These are phyloP conservation scores for Lysiphlebus fabarum DNA, from an alignment of 1,140 invertebrate genomes.

Conservation along the genomic window DNA sequence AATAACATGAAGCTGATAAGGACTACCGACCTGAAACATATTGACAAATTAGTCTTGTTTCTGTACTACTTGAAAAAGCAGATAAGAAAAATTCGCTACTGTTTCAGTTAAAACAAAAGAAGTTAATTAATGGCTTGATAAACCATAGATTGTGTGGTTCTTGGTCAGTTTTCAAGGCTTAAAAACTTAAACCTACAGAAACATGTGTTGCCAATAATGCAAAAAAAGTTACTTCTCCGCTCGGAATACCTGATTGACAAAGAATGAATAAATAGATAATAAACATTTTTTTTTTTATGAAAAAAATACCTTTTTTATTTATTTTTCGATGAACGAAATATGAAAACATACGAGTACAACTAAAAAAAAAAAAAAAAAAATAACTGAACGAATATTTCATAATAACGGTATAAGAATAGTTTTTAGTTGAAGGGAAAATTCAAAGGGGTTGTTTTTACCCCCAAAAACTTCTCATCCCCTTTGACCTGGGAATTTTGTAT, in stretches of 20 bases:
- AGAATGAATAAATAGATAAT: conserved; percentile 44
- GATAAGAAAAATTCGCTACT: too few species aligned
- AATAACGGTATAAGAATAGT: background rate
- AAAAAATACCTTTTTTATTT: background rate
- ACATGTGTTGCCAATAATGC: conserved; percentile 41
- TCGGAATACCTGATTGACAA: conserved; percentile 45
- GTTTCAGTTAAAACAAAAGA: too few species aligned
- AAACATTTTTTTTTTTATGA: conserved; percentile 15
- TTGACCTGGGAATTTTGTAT: conserved; percentile 40
- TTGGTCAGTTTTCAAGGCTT: too few species aligned
- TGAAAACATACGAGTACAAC: background rate
- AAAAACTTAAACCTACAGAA: too few species aligned
- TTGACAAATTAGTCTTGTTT: too few species aligned
- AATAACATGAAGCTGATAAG: too few species aligned
- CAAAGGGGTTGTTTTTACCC: conserved; percentile 27
- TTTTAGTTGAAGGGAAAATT: conserved; percentile 21
- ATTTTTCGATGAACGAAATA: background rate
- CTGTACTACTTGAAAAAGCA: too few species aligned
- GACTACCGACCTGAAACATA: too few species aligned
- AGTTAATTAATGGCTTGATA: too few species aligned
- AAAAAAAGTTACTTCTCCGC: conserved; percentile 5
- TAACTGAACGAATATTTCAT: too few species aligned
- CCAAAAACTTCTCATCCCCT: conserved; percentile 13
- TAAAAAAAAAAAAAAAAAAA: too few species aligned
- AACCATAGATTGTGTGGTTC: too few species aligned